Conservation (phyloP, 2,888 invertebrate genomes). For the Leptopilina myrica region DNA sequence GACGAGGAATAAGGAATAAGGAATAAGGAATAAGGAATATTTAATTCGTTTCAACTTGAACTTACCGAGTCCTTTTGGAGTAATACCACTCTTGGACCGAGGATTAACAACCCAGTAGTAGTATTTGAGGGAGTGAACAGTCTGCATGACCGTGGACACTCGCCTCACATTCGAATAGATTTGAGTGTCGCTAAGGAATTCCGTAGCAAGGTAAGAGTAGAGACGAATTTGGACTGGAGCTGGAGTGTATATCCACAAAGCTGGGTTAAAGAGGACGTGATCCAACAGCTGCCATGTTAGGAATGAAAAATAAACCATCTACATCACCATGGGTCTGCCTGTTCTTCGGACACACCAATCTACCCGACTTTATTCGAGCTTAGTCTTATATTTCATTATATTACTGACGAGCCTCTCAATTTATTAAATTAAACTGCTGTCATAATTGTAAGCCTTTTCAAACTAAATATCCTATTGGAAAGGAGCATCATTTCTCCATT, state of each 20-base stretch:
- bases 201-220: slow-evolving; percentile 99
- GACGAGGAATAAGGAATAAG: background rate
- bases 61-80: slow-evolving; percentile 95
- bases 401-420: background rate
- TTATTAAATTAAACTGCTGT: too few relatives aligned
- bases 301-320: slow-evolving; percentile 94
- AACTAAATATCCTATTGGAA: too few relatives aligned
- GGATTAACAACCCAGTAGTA: slow-evolving; percentile 99
- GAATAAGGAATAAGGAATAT: slow-evolving; percentile 13
- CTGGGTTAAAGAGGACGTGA: slow-evolving; percentile 99
- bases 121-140: slow-evolving; percentile 98
- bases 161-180: slow-evolving; percentile 97
- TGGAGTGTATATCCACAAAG: slow-evolving; percentile 98
- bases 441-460: too few relatives aligned
- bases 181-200: slow-evolving; percentile 97
- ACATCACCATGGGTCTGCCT: slow-evolving; percentile 80
- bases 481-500: too few relatives aligned
- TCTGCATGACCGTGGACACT: slow-evolving; percentile 97
- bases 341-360: slow-evolving; percentile 75
- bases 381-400: slow-evolving; percentile 1
- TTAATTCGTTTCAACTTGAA: slow-evolving; percentile 51
- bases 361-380: slow-evolving; percentile 70
- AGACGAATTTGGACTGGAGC: slow-evolving; percentile 96
- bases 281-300: slow-evolving; percentile 97
- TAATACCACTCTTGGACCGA: slow-evolving; percentile 94